A percentile compares a stretch with the other conserved stretches of the same genome.
These are phyloP conservation scores for Istiophorus platypterus DNA, from an alignment of 2,113 vertebrate species.

Conservation along the genomic window DNA sequence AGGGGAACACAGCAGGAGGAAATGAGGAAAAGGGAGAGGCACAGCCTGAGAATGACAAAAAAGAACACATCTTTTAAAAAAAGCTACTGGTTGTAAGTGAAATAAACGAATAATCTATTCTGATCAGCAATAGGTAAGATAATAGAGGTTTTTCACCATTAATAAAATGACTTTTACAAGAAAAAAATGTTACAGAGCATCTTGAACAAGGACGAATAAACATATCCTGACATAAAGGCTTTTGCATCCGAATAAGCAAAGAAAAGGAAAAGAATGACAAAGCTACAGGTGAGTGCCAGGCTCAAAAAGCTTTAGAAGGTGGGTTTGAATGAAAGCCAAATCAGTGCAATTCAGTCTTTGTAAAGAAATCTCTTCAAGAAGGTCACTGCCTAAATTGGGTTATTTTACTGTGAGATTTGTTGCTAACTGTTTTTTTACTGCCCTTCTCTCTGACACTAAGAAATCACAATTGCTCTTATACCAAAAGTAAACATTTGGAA, in stretches of 20 bases:
- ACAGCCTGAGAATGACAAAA: no score
- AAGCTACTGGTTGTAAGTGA: no score
- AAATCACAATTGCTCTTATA: neutral
- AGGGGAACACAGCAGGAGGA: no score
- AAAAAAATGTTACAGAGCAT: neutral
- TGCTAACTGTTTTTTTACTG: neutral
- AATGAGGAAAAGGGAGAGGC: no score
- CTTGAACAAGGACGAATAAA: neutral
- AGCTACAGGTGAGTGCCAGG: neutral
- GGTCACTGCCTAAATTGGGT: neutral
- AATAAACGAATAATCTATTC: no score
- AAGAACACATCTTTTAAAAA: no score
- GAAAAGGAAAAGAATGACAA: neutral
- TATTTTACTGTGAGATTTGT: neutral
- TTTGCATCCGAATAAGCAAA: slow-evolving; percentile 9
- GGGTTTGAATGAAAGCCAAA: slow-evolving; percentile 29
- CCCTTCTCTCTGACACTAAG: neutral
- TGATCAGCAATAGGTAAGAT: neutral
- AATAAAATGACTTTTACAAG: neutral
- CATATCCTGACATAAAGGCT: neutral
- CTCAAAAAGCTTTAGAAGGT: neutral
- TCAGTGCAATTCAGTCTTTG: neutral
- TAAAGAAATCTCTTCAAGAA: neutral
- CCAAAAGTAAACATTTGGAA: neutral
- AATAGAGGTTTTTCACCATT: neutral